Evolutionary conservation across 37 sponge, comb jelly and placozoan genomes (phyloP), one percentile per base, ranked within the genome.

Genomic region (Corticium candelabrum): DNA sequence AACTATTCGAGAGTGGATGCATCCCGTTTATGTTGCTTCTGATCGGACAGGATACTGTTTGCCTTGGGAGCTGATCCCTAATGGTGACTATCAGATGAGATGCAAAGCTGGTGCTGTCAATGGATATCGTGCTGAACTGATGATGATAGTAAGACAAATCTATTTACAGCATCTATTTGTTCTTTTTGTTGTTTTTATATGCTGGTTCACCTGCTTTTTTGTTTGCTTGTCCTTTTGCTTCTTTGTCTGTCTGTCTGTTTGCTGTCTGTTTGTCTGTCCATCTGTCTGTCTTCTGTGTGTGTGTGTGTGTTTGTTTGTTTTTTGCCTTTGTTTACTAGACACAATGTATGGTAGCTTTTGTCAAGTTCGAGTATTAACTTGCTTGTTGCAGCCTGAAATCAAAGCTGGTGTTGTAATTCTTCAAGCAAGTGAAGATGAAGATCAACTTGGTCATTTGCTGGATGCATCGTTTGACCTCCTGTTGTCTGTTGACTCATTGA

Each of bases 1-100:
- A 79, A 86, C 86, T 39, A 37, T 89, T 0, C 62, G 87, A 3
- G 90, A 89, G 34, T 89, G 90, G 90, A 80, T 85, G 80, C 80
- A 85, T 27, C 86, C 86, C 11, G 84, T 84, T 27, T 89, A 85
- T 40, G 57, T 36, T 4, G 79, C 79, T 40, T 21, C 40, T 11
- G 90, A 89, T 76, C 68, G 80, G 3, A 85, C 82, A 62, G 90
- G 90, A 2, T 89, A 76, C 79, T 73, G 90, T 7, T 56, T 79
- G 32, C 87, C 90, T 0, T 89, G 90, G 90, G 90, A 89, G 69
- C 74, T 89, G 74, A 31, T 83, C 4, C 86, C 83, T 2, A 39
- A 57, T 3, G 84, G 84, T 0, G 75, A 85, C 74, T 89, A 80
- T 76, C 79, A 77, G 0, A 74, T 85, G 0, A 74, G 79, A 2